A percentile compares a stretch with the other conserved stretches of the same genome.
Evolutionary conservation across 2,888 invertebrate genomes (phyloP).

Genomic region (Drosophila cyrtoloma): DNA sequence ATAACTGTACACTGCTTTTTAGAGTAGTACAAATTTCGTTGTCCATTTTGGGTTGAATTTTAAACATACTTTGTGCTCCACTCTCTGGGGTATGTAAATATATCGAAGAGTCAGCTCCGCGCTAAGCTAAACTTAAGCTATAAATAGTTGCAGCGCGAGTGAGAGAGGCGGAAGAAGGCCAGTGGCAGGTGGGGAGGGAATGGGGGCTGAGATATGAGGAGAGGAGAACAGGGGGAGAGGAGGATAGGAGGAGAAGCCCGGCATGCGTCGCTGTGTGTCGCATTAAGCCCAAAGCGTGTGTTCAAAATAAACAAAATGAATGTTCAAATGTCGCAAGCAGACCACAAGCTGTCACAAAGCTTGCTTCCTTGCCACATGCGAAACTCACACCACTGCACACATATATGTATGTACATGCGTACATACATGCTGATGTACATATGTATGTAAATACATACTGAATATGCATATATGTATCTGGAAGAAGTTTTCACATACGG

Average conservation of each 20-base stretch:
- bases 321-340: constrained; percentile 82
- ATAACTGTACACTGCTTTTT: not conserved
- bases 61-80: not conserved
- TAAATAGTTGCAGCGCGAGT: not conserved
- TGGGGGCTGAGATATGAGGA: not conserved
- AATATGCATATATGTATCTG: constrained; percentile 17
- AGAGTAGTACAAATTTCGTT: too few species aligned
- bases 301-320: constrained; percentile 77
- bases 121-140: not conserved
- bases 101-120: not conserved
- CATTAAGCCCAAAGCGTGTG: constrained; percentile 68
- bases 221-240: not conserved
- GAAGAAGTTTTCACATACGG: constrained; percentile 4
- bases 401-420: constrained; percentile 16
- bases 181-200: not conserved
- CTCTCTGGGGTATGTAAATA: not conserved
- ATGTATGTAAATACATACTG: constrained; percentile 23
- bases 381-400: constrained; percentile 3
- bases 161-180: not conserved
- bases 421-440: constrained; percentile 12
- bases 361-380: constrained; percentile 53
- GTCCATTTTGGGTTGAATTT: not conserved
- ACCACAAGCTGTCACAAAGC: constrained; percentile 82
- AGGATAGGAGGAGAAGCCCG: not conserved
- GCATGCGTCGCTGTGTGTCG: constrained; percentile 53